Conservation (phyloP, 2,797 vertebrate genomes). For the Thamnophis elegans region DNA sequence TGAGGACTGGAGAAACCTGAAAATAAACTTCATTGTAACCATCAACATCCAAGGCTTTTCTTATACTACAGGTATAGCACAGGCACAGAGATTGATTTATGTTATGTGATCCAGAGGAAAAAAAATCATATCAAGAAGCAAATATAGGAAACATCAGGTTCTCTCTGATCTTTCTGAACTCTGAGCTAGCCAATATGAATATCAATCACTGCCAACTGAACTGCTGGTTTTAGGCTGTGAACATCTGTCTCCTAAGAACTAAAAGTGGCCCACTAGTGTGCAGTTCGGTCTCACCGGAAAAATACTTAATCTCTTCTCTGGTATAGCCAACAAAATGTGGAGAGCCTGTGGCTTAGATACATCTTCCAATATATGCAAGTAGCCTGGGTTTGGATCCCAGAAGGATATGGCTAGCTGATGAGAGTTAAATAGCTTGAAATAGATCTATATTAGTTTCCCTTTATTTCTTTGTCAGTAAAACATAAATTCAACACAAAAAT, state of each 20-base stretch:
- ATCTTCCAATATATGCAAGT: too few species aligned
- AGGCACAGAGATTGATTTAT: constrained; percentile 10
- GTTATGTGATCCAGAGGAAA: constrained; percentile 11
- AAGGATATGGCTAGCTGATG: too few species aligned
- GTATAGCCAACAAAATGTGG: too few species aligned
- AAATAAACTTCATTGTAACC: constrained; percentile 8
- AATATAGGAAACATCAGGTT: constrained; percentile 15
- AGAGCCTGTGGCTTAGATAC: too few species aligned
- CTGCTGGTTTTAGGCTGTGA: constrained; percentile 4
- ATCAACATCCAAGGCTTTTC: constrained; percentile 7
- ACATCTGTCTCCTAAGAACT: constrained; percentile 13
- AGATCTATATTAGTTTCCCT: too few species aligned
- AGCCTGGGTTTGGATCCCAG: too few species aligned
- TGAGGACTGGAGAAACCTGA: neutral
- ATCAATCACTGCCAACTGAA: constrained; percentile 16
- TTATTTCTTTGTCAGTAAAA: too few species aligned
- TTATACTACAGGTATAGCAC: neutral
- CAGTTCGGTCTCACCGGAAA: neutral
- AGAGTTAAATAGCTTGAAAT: too few species aligned
- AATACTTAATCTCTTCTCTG: too few species aligned
- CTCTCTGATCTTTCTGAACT: neutral
- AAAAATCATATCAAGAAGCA: constrained; percentile 8
- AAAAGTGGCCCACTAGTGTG: constrained; percentile 6
- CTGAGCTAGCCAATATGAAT: constrained; percentile 5
- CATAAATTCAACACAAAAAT: too few species aligned